Evolutionary conservation across 2,113 vertebrate genomes (phyloP).

Genomic region (Anthoscopus minutus): DNA sequence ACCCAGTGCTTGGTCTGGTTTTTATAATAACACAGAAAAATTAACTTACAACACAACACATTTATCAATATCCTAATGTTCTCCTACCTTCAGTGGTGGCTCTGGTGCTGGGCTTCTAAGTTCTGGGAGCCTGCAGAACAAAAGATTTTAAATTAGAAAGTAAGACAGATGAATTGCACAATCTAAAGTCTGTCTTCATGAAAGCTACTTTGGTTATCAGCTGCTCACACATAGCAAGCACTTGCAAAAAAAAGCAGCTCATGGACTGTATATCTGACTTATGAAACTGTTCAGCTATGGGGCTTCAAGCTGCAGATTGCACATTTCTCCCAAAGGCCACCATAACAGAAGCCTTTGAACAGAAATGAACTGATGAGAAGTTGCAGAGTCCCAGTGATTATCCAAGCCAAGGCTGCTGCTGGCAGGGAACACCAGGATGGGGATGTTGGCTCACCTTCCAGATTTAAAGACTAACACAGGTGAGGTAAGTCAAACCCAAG

Average conservation of each 20-base stretch:
- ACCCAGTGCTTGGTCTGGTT: neutral
- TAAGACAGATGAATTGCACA: neutral
- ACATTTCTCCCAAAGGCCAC: neutral
- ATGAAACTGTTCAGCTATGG: neutral
- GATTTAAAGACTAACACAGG: neutral
- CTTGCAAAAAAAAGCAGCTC: neutral
- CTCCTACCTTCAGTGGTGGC: constrained; percentile 85
- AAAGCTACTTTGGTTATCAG: neutral
- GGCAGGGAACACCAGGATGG: neutral
- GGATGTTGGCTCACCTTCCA: neutral
- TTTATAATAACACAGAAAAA: neutral
- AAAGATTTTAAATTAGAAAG: constrained; percentile 8
- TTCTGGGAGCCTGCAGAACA: constrained; percentile 81
- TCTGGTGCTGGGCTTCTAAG: constrained; percentile 70
- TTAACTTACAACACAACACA: neutral
- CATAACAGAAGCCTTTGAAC: neutral
- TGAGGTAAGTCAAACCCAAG: neutral
- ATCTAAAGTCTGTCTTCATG: neutral
- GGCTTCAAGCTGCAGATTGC: neutral
- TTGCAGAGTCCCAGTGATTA: neutral
- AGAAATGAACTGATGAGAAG: neutral
- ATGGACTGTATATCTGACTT: neutral
- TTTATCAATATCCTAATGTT: neutral
- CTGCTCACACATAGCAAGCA: neutral
- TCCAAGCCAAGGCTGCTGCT: neutral